Conservation (phyloP, 2,113 vertebrate species). For the Tauraco erythrolophus region DNA sequence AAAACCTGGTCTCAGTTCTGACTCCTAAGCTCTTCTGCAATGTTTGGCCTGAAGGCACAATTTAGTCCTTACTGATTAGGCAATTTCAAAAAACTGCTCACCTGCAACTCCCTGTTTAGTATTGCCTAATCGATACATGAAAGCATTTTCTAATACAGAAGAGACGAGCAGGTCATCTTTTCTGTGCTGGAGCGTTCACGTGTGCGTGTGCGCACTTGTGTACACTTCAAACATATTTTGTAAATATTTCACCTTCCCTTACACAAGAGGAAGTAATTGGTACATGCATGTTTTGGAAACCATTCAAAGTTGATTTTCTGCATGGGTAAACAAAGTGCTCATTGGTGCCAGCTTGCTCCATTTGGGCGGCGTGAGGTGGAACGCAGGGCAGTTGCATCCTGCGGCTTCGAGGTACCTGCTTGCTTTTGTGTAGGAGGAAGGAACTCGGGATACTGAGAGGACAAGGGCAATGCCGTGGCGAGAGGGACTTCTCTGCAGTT, state of each 20-base stretch:
- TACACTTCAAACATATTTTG: not conserved
- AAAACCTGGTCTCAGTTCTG: not conserved
- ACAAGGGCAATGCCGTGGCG: not conserved
- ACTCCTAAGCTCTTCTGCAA: not conserved
- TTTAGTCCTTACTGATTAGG: conserved; percentile 21
- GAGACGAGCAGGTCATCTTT: not conserved
- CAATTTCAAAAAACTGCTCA: conserved; percentile 51
- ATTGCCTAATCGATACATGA: not conserved
- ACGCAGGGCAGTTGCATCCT: not conserved
- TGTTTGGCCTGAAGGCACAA: not conserved
- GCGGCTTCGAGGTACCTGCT: not conserved
- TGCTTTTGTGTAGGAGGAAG: not conserved
- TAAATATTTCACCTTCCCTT: conserved; percentile 55
- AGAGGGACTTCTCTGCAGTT: not conserved
- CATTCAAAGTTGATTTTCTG: conserved; percentile 62
- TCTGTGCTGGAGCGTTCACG: accelerated
- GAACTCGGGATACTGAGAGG: not conserved
- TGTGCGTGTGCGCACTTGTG: accelerated
- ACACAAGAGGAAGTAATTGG: conserved; percentile 53
- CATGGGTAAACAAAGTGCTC: conserved; percentile 44
- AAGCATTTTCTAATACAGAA: not conserved
- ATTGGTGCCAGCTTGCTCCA: not conserved
- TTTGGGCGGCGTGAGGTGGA: not conserved
- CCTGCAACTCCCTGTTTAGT: conserved; percentile 6
- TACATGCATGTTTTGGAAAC: conserved; percentile 63